These are phyloP conservation scores for Xestia rhomboidea DNA, from an alignment of 2,888 invertebrate genomes.

Conservation along the genomic window DNA sequence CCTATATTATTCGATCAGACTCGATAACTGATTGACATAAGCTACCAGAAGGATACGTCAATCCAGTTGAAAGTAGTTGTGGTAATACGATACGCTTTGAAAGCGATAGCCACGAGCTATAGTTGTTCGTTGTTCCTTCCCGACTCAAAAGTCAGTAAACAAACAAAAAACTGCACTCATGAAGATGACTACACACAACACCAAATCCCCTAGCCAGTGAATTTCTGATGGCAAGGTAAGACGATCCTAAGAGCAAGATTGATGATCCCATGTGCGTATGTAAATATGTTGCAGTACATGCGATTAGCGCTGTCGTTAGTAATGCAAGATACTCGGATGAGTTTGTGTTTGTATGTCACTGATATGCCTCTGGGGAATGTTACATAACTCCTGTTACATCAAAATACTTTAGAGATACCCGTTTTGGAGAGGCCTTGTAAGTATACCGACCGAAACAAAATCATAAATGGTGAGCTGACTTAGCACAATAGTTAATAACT, in stretches of 20 bases:
- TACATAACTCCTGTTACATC: not conserved
- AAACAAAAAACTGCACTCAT: conserved; percentile 12
- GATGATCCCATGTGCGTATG: conserved; percentile 14
- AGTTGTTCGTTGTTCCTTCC: not conserved
- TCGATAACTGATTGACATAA: not conserved
- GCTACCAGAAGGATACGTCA: not conserved
- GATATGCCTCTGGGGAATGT: not conserved
- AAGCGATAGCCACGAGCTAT: not conserved
- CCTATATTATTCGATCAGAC: not conserved
- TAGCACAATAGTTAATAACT: not conserved
- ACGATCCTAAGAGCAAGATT: conserved; percentile 52
- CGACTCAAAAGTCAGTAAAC: not conserved
- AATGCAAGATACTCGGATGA: conserved; percentile 38
- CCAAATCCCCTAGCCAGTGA: conserved; percentile 18
- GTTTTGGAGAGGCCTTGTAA: not conserved
- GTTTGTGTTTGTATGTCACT: conserved; percentile 13
- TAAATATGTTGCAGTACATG: conserved; percentile 26
- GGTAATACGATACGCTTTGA: not conserved
- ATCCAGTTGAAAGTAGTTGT: not conserved
- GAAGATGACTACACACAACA: conserved; percentile 16
- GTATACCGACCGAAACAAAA: not conserved
- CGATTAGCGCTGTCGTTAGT: conserved; percentile 56
- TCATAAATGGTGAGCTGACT: not conserved
- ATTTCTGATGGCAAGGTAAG: conserved; percentile 17
- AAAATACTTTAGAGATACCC: not conserved